Conservation (phyloP, 2,888 invertebrate species). For the Plusia festucae region DNA sequence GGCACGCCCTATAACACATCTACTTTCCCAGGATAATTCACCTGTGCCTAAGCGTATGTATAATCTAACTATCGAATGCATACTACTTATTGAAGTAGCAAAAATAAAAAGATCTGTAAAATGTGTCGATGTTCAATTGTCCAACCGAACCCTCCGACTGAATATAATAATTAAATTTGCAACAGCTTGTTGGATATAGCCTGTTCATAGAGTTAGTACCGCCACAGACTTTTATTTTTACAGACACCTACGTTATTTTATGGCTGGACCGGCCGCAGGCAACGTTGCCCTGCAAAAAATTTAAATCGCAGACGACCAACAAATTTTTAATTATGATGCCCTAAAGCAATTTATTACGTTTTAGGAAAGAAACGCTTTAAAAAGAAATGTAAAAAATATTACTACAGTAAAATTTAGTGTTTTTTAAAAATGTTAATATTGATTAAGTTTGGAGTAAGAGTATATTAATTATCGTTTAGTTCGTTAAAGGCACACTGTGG, state of each 20-base stretch:
- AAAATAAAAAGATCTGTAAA: not conserved
- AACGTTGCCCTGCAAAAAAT: not conserved
- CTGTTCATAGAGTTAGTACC: not conserved
- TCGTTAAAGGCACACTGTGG: not conserved
- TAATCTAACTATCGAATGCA: too few species aligned
- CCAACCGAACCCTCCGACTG: not conserved
- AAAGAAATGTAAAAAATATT: not conserved
- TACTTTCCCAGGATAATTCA: too few species aligned
- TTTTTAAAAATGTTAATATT: not conserved
- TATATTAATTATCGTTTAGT: conserved; percentile 2
- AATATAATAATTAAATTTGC: not conserved
- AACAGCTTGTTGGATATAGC: conserved; percentile 1
- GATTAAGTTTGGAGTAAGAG: not conserved
- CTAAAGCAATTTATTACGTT: conserved; percentile 16
- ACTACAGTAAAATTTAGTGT: not conserved
- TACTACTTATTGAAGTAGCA: not conserved
- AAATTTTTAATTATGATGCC: conserved; percentile 16
- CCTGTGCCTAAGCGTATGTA: too few species aligned
- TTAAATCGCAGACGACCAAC: conserved; percentile 5
- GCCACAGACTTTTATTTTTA: not conserved
- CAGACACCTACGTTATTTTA: conserved; percentile 1
- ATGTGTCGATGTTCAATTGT: not conserved
- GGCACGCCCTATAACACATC: too few species aligned
- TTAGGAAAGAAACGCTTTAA: conserved; percentile 24
- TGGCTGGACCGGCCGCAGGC: not conserved